phyloP scores from a whole-genome alignment of 2,888 invertebrate species.

The Sisyra nigra region DNA sequence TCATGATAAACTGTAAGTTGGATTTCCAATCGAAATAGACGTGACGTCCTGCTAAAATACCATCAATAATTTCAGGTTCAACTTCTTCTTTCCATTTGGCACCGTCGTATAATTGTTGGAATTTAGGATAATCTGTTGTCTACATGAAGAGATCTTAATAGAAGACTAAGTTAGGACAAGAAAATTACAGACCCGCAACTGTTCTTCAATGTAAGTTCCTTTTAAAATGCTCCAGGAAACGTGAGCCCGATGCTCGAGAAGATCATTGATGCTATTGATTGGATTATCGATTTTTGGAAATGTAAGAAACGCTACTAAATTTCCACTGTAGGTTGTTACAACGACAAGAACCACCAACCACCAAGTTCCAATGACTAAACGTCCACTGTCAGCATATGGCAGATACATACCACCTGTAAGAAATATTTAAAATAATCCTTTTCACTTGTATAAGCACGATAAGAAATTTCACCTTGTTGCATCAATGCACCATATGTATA shows the following conservation, averaged over 20 bases:
- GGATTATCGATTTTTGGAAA: constrained; percentile 70
- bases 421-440: background rate
- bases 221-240: constrained; percentile 62
- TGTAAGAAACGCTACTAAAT: constrained; percentile 81
- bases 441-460: too few species aligned
- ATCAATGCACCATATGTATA: constrained; percentile 82
- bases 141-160: constrained; percentile 16
- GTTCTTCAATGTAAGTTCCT: constrained; percentile 58
- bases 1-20: constrained; percentile 55
- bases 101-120: constrained; percentile 36
- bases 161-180: too few species aligned
- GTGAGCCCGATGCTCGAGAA: constrained; percentile 36
- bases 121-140: constrained; percentile 43
- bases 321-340: constrained; percentile 84
- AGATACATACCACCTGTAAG: constrained; percentile 67
- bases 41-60: constrained; percentile 49
- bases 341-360: constrained; percentile 82
- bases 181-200: constrained; percentile 37
- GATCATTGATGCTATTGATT: constrained; percentile 48
- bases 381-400: constrained; percentile 71
- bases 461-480: constrained; percentile 87
- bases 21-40: constrained; percentile 71
- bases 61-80: constrained; percentile 31
- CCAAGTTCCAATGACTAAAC: constrained; percentile 77
- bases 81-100: constrained; percentile 33